These are phyloP conservation scores for Sebastes reedi DNA, from an alignment of 2,797 vertebrate genomes.

Conservation along the genomic window DNA sequence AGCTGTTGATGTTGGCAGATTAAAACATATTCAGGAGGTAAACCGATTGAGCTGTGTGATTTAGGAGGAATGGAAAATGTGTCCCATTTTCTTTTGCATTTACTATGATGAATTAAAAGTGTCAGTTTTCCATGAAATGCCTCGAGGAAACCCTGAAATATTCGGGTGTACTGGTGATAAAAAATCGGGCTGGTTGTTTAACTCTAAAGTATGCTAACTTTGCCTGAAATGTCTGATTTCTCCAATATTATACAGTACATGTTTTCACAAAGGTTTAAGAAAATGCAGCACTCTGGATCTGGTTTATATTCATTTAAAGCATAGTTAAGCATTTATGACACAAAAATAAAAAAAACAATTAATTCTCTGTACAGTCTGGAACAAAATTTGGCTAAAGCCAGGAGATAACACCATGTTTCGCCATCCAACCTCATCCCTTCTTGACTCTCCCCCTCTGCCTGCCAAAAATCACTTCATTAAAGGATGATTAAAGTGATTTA, in stretches of 20 bases:
- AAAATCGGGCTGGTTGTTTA: background rate
- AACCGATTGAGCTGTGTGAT: background rate
- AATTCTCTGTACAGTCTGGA: background rate
- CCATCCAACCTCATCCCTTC: background rate
- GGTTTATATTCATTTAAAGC: background rate
- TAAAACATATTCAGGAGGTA: background rate
- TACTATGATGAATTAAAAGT: background rate
- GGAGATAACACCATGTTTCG: background rate
- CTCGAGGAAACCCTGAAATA: background rate
- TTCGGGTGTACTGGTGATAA: background rate
- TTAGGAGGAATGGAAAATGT: background rate
- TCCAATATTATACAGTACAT: background rate
- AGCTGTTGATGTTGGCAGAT: background rate
- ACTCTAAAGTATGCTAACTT: no score
- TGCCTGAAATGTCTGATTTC: background rate
- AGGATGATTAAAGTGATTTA: constrained; percentile 57
- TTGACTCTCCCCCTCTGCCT: background rate
- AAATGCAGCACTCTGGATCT: background rate
- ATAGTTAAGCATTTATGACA: background rate
- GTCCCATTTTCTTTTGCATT: background rate
- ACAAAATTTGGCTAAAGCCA: background rate
- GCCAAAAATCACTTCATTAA: constrained; percentile 42
- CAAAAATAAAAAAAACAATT: background rate
- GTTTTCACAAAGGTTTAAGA: background rate
- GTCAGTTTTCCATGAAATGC: background rate